Percentiles rank a stretch among this genome's conserved stretches.
Evolutionary conservation across 2,888 invertebrate species (phyloP).

Genomic region (Acronicta aceris): DNA sequence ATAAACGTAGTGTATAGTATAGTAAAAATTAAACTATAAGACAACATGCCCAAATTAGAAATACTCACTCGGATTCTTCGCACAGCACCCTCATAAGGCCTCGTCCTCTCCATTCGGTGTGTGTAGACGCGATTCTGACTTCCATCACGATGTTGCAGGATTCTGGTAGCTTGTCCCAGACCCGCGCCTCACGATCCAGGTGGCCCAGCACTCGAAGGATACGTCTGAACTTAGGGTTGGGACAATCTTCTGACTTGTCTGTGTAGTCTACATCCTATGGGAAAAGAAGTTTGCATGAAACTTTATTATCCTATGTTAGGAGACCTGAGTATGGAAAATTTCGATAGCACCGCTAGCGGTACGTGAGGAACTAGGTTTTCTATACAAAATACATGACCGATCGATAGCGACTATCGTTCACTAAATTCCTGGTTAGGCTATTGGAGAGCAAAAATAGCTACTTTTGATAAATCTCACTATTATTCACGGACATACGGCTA

Average conservation of each 20-base stretch:
- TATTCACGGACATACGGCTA: too few species aligned
- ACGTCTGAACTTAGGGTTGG: constrained; percentile 90
- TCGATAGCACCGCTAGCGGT: too few species aligned
- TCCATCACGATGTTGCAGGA: constrained; percentile 88
- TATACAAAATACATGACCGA: too few species aligned
- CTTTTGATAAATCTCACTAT: too few species aligned
- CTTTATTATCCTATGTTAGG: not conserved
- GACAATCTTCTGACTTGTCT: constrained; percentile 87
- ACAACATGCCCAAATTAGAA: not conserved
- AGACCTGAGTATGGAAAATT: too few species aligned
- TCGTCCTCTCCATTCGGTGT: constrained; percentile 90
- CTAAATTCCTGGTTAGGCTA: too few species aligned
- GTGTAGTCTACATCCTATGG: constrained; percentile 75
- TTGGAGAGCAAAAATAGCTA: too few species aligned
- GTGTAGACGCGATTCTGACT: constrained; percentile 91
- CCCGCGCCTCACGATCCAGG: constrained; percentile 88
- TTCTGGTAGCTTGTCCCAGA: constrained; percentile 89
- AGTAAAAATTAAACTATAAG: too few species aligned
- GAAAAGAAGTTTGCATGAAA: not conserved
- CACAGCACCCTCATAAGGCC: constrained; percentile 92
- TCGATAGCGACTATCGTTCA: too few species aligned
- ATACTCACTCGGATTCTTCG: constrained; percentile 91
- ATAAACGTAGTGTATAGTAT: too few species aligned
- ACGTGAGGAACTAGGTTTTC: too few species aligned
- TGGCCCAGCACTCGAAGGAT: constrained; percentile 90